phyloP scores from a whole-genome alignment of 2,113 vertebrate genomes.

The Hepsetus odoe region DNA sequence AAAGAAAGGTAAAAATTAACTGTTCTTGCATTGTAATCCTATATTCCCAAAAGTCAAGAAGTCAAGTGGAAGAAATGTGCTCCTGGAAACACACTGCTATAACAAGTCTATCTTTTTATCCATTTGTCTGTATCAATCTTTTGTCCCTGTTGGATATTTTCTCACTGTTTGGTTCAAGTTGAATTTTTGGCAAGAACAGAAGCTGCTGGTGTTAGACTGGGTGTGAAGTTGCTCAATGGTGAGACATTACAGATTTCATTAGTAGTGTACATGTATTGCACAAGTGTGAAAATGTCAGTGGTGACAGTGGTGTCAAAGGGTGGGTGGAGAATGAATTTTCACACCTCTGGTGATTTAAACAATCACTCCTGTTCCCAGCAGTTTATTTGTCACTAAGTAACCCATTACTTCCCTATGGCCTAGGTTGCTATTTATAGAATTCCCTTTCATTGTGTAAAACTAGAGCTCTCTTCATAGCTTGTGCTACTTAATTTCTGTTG shows the following conservation, averaged over 20 bases:
- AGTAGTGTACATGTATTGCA: constrained; percentile 34
- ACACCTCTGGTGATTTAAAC: constrained; percentile 29
- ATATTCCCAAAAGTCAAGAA: not conserved
- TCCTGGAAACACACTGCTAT: constrained; percentile 21
- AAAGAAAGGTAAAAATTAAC: not conserved
- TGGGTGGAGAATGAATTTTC: constrained; percentile 33
- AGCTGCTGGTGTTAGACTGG: constrained; percentile 48
- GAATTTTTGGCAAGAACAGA: constrained; percentile 44
- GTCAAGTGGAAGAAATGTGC: not conserved
- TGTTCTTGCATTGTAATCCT: not conserved
- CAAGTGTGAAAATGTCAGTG: constrained; percentile 46
- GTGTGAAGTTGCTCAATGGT: constrained; percentile 49
- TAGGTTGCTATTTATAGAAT: not conserved
- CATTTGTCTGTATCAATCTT: constrained; percentile 52
- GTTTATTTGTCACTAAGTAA: constrained; percentile 32
- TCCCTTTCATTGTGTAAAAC: not conserved
- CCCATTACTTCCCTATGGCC: not conserved
- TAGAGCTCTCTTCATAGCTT: constrained; percentile 2
- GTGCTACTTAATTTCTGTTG: not conserved
- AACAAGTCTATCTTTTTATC: constrained; percentile 42
- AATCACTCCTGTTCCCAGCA: constrained; percentile 29
- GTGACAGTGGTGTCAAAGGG: constrained; percentile 40
- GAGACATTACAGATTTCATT: constrained; percentile 50
- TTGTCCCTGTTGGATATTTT: constrained; percentile 56
- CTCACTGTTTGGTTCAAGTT: constrained; percentile 49